Conservation (phyloP, 1,140 invertebrate species). For the Sitodiplosis mosellana region DNA sequence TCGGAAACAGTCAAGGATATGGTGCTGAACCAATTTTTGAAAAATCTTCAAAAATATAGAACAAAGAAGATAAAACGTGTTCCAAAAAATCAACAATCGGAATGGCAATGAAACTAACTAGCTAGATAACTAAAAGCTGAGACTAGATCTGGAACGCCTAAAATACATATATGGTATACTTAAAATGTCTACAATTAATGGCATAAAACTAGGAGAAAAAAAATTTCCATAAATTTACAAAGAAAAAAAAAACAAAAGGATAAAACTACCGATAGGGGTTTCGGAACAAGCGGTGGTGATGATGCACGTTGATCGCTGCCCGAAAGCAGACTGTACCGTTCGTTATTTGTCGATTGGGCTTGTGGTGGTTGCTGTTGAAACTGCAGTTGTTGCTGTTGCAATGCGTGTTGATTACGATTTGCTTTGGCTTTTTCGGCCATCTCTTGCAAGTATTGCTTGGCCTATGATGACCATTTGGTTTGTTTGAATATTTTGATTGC, state of each 20-base stretch:
- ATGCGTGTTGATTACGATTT: slow-evolving; percentile 10
- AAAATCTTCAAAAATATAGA: no score
- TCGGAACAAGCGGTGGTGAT: not conserved
- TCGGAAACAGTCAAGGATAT: no score
- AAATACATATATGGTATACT: no score
- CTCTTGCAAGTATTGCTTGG: slow-evolving; percentile 20
- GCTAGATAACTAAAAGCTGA: no score
- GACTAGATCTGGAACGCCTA: no score
- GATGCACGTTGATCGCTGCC: not conserved
- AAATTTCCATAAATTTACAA: no score
- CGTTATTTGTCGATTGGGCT: not conserved
- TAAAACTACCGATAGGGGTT: slow-evolving; percentile 1
- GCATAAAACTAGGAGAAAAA: no score
- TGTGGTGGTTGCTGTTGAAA: slow-evolving; percentile 4
- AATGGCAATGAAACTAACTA: no score
- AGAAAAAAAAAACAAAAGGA: not conserved
- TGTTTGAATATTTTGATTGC: not conserved
- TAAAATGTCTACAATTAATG: not conserved
- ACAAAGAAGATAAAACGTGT: no score
- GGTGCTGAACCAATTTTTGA: no score
- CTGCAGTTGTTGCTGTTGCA: slow-evolving; percentile 8
- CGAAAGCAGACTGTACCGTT: not conserved
- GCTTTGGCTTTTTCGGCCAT: slow-evolving; percentile 19
- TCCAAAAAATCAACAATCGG: no score
- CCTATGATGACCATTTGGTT: slow-evolving; percentile 11